Evolutionary conservation across 2,888 invertebrate genomes (phyloP).

Genomic region (Frankliniella intonsa): DNA sequence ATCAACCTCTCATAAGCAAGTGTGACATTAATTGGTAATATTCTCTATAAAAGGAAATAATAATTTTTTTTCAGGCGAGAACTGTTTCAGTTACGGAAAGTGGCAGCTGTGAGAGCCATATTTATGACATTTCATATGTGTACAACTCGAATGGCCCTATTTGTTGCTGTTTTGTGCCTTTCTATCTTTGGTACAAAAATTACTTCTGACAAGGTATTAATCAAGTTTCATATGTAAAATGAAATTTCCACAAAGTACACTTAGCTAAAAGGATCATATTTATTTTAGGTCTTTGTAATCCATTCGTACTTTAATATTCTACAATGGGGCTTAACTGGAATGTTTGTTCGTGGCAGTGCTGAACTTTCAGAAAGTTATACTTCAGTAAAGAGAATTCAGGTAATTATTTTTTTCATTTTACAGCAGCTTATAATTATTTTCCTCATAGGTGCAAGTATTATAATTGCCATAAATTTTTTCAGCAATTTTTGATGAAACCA

Average conservation of each 20-base stretch:
- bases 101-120: slow-evolving; percentile 45
- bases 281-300: slow-evolving; percentile 39
- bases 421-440: background rate
- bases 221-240: too few species aligned
- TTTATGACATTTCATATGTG: slow-evolving; percentile 50
- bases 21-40: background rate
- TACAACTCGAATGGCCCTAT: slow-evolving; percentile 43
- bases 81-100: slow-evolving; percentile 44
- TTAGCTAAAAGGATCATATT: too few species aligned
- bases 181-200: background rate
- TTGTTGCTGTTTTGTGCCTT: slow-evolving; percentile 24
- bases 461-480: background rate
- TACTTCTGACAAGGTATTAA: background rate
- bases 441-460: background rate
- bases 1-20: background rate
- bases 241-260: too few species aligned
- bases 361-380: slow-evolving; percentile 60
- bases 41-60: background rate
- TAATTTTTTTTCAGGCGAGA: slow-evolving; percentile 45
- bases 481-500: slow-evolving; percentile 44
- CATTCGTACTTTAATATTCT: slow-evolving; percentile 49
- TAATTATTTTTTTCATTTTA: slow-evolving; percentile 40
- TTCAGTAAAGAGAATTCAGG: slow-evolving; percentile 60
- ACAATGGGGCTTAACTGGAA: slow-evolving; percentile 44
- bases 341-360: slow-evolving; percentile 55